phyloP scores from a whole-genome alignment of 2,797 vertebrate genomes.

The Manis pentadactyla region DNA sequence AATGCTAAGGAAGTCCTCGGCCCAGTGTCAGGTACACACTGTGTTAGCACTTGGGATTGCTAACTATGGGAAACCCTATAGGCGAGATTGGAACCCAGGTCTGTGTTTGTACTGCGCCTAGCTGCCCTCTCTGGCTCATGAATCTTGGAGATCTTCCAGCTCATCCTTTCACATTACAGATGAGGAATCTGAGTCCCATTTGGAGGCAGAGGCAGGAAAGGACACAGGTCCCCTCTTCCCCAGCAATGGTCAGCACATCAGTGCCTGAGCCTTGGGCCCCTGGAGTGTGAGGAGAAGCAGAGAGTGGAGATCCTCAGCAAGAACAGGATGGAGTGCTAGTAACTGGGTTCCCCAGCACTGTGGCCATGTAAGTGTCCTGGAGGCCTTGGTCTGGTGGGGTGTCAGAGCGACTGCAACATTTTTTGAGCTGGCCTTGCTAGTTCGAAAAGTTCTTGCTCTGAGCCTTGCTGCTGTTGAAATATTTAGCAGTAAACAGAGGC shows the following conservation, averaged over 20 bases:
- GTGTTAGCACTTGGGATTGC: neutral
- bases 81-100: neutral
- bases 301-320: neutral
- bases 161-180: neutral
- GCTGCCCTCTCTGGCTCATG: neutral
- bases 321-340: neutral
- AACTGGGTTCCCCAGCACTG: neutral
- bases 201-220: neutral
- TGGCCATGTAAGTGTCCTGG: neutral
- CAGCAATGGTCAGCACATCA: neutral
- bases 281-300: neutral
- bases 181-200: neutral
- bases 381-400: neutral
- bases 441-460: neutral
- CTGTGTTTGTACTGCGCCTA: neutral
- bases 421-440: neutral
- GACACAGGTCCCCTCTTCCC: neutral
- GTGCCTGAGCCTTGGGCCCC: neutral
- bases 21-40: neutral
- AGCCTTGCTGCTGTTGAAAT: constrained; percentile 21
- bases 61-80: neutral
- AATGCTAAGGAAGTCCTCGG: neutral
- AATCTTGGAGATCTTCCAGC: neutral
- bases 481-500: neutral
- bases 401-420: neutral